A percentile compares a stretch with the other conserved stretches of the same genome.
phyloP scores from a whole-genome alignment of 92 coral and sea anemone genomes.

The Siderastrea radians region DNA sequence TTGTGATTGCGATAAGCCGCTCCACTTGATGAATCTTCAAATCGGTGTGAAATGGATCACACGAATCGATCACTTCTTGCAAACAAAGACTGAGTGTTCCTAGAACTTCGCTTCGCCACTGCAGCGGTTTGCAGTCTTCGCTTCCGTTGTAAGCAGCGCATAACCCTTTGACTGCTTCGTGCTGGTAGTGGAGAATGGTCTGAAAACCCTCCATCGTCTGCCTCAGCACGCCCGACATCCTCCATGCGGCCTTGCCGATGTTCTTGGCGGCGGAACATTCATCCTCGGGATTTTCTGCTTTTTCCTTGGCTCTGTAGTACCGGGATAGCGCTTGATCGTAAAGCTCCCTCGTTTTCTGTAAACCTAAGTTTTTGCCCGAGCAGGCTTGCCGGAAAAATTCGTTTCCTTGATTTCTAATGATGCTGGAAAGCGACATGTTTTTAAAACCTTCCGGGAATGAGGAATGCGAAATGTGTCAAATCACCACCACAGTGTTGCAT shows the following conservation, averaged over 20 bases:
- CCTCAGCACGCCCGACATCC: conserved; percentile 54
- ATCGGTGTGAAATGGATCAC: conserved; percentile 44
- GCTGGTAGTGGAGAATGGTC: conserved; percentile 58
- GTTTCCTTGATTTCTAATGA: conserved; percentile 27
- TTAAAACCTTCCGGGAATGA: no score
- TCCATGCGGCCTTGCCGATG: conserved; percentile 86
- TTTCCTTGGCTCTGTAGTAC: conserved; percentile 17
- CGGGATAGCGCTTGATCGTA: conserved; percentile 15
- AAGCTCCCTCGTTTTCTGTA: conserved; percentile 7
- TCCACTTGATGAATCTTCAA: conserved; percentile 51
- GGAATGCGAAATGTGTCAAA: no score
- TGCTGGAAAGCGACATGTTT: conserved; percentile 14
- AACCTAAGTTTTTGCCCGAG: not conserved
- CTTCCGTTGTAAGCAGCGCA: conserved; percentile 62
- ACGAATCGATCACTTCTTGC: conserved; percentile 62
- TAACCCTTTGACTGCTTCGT: conserved; percentile 77
- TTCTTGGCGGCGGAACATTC: conserved; percentile 86
- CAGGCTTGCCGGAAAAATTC: conserved; percentile 22
- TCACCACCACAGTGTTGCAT: no score
- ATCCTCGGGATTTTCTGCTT: conserved; percentile 51
- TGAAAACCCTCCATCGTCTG: conserved; percentile 51
- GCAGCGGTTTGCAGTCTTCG: conserved; percentile 50
- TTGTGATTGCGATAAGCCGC: conserved; percentile 28
- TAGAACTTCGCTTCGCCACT: conserved; percentile 72
- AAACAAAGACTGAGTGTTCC: conserved; percentile 69